Percentiles rank a stretch among this genome's conserved stretches.
Evolutionary conservation across 2,888 invertebrate genomes (phyloP).

Genomic region (Coleophora deauratella): DNA sequence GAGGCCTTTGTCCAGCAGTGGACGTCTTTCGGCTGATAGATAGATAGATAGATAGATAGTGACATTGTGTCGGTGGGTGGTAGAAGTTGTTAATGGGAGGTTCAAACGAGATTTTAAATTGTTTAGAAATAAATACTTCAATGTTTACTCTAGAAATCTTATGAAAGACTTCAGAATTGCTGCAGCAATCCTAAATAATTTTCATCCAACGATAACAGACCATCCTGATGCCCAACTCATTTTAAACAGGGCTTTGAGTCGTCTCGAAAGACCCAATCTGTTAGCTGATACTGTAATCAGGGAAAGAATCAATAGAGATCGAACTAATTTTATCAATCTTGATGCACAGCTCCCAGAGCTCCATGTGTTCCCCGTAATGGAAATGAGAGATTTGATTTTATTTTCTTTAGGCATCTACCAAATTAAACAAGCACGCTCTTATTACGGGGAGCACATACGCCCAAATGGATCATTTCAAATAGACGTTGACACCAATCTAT

Average conservation of each 20-base stretch:
- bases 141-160: too few species aligned
- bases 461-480: background rate
- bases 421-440: conserved; percentile 12
- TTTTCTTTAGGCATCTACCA: conserved; percentile 7
- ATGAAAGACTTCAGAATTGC: conserved; percentile 11
- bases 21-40: background rate
- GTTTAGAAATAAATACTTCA: too few species aligned
- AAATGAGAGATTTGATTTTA: background rate
- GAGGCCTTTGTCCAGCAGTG: background rate
- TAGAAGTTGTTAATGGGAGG: too few species aligned
- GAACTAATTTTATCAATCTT: conserved; percentile 2
- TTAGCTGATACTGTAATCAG: conserved; percentile 5
- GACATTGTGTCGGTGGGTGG: too few species aligned
- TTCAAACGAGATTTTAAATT: too few species aligned
- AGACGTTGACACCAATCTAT: too few species aligned
- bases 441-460: conserved; percentile 8
- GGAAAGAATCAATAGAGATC: conserved; percentile 4
- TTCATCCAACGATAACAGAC: conserved; percentile 8
- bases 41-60: too few species aligned
- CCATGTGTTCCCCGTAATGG: conserved; percentile 4
- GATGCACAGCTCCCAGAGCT: background rate
- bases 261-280: conserved; percentile 5
- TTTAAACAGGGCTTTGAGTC: conserved; percentile 1
- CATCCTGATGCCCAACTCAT: conserved; percentile 3
- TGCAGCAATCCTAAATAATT: conserved; percentile 11